Evolutionary conservation across 2,797 vertebrate species (phyloP).

Genomic region (Gouania willdenowi): DNA sequence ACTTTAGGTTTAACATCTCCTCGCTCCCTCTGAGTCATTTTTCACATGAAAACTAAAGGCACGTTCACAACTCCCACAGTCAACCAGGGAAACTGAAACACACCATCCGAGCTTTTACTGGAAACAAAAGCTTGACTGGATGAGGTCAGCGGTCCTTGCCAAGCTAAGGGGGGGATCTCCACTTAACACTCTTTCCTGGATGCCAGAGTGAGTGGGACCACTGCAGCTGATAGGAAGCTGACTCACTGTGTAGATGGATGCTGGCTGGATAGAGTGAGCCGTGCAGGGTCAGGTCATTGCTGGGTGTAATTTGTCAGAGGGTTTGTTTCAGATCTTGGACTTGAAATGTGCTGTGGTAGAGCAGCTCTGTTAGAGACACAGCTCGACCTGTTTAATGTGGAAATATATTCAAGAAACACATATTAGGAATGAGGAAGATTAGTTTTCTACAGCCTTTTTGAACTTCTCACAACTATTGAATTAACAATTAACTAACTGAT

Average conservation of each 20-base stretch:
- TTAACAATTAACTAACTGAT: no score
- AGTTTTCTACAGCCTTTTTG: no score
- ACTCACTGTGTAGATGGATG: slow-evolving; percentile 52
- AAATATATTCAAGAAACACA: no score
- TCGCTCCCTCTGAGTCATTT: not conserved
- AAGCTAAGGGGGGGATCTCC: slow-evolving; percentile 39
- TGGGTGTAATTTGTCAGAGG: slow-evolving; percentile 27
- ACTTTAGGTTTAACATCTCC: slow-evolving; percentile 18
- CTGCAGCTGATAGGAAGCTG: slow-evolving; percentile 55
- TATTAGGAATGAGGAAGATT: no score
- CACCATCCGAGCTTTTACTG: slow-evolving; percentile 55
- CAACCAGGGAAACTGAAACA: slow-evolving; percentile 33
- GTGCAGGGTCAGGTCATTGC: slow-evolving; percentile 31
- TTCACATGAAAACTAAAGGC: no score
- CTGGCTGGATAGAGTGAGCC: slow-evolving; percentile 30
- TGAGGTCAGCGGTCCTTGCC: slow-evolving; percentile 66
- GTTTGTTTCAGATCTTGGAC: slow-evolving; percentile 35
- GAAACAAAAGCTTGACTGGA: slow-evolving; percentile 54
- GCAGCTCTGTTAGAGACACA: not conserved
- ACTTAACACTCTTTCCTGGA: slow-evolving; percentile 59
- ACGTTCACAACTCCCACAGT: no score
- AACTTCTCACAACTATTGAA: no score
- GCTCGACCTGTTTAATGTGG: not conserved
- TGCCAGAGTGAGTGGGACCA: slow-evolving; percentile 47
- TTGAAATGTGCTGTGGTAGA: not conserved